A percentile compares a stretch with the other conserved stretches of the same genome.
These are phyloP conservation scores for Pangasius sanitwongsei DNA, from an alignment of 2,797 vertebrate genomes.

Conservation along the genomic window DNA sequence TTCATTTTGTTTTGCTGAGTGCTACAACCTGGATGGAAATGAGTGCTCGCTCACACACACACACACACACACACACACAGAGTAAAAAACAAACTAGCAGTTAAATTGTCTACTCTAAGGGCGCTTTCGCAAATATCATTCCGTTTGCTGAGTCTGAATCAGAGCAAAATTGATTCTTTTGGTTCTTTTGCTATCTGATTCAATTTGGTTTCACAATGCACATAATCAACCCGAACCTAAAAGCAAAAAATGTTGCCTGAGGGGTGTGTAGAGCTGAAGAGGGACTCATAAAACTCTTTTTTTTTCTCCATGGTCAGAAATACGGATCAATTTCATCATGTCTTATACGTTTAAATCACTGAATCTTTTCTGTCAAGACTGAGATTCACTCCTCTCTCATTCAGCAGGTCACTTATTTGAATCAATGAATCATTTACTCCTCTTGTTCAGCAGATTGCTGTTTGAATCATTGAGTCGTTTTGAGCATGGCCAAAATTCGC, in stretches of 20 bases:
- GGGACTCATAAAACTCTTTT: not conserved
- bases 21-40: slow-evolving; percentile 43
- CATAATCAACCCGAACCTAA: not conserved
- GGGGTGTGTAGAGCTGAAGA: not conserved
- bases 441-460: not conserved
- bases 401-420: not conserved
- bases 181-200: not conserved
- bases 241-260: not conserved
- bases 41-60: not conserved
- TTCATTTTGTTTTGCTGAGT: slow-evolving; percentile 47
- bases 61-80: not conserved
- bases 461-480: not conserved
- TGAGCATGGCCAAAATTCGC: not conserved
- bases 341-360: not conserved
- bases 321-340: not conserved
- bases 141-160: not conserved
- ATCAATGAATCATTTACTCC: not conserved
- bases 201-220: not conserved
- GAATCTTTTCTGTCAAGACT: not conserved
- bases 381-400: not conserved
- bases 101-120: not conserved
- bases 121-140: not conserved
- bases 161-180: not conserved
- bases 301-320: not conserved
- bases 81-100: not conserved